Evolutionary conservation across 2,113 vertebrate species (phyloP).

Genomic region (Grammomys dolichurus): DNA sequence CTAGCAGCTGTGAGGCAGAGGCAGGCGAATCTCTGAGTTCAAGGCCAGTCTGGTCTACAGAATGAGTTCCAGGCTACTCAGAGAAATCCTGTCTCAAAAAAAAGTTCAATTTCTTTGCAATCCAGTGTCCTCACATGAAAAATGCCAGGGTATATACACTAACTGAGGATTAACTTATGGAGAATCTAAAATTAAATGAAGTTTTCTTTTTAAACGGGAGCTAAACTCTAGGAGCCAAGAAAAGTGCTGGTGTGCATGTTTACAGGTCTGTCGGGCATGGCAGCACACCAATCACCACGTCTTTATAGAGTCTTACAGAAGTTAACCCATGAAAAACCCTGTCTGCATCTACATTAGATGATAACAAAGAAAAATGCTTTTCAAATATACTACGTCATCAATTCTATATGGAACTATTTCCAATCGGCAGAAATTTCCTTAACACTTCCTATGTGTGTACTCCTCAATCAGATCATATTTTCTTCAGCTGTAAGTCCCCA

Average conservation of each 20-base stretch:
- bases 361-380: background rate
- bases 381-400: background rate
- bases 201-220: background rate
- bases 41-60: too few relatives aligned
- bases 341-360: background rate
- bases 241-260: background rate
- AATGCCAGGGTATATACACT: background rate
- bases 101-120: background rate
- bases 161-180: background rate
- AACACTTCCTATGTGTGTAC: background rate
- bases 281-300: fast-evolving
- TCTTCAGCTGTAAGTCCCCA: background rate
- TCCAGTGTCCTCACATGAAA: background rate
- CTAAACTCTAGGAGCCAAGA: background rate
- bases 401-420: background rate
- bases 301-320: too few relatives aligned
- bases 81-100: too few relatives aligned
- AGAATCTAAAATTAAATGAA: background rate
- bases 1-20: too few relatives aligned
- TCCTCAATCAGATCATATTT: background rate
- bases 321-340: background rate
- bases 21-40: too few relatives aligned
- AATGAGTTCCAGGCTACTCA: too few relatives aligned
- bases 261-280: background rate
- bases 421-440: slow-evolving; percentile 27